Percentiles rank a stretch among this genome's conserved stretches.
Conservation (phyloP, 1,140 invertebrate species). For the Drosophila ogumai region DNA sequence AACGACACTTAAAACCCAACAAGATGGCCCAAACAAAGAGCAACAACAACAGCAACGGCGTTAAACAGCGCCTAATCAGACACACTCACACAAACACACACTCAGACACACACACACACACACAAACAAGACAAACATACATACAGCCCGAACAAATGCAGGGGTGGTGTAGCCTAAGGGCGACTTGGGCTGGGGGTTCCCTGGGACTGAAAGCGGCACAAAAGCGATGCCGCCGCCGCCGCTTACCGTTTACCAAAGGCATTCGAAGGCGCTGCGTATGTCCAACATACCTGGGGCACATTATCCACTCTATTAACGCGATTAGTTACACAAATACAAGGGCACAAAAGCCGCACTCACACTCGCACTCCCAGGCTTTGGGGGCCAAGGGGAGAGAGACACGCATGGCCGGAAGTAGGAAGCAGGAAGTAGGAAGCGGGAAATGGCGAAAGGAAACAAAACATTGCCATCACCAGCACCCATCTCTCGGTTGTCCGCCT, state of each 20-base stretch:
- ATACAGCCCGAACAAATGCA: slow-evolving; percentile 6
- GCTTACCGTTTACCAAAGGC: slow-evolving; percentile 55
- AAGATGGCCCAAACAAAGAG: slow-evolving; percentile 18
- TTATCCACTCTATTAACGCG: slow-evolving; percentile 84
- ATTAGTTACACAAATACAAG: slow-evolving; percentile 84
- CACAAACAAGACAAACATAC: slow-evolving; percentile 1
- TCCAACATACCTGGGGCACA: slow-evolving; percentile 79
- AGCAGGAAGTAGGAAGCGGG: slow-evolving; percentile 54
- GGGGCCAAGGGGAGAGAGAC: slow-evolving; percentile 18
- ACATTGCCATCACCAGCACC: slow-evolving; percentile 41
- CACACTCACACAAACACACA: slow-evolving; percentile 20
- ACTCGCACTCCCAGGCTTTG: slow-evolving; percentile 16
- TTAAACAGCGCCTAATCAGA: slow-evolving; percentile 66
- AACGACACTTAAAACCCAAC: slow-evolving; percentile 59
- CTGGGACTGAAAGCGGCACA: slow-evolving; percentile 23
- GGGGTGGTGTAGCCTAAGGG: neutral
- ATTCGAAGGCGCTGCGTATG: slow-evolving; percentile 47
- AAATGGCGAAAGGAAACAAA: slow-evolving; percentile 80
- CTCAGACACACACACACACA: slow-evolving; percentile 10
- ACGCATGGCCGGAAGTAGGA: slow-evolving; percentile 66
- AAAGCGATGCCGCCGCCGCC: slow-evolving; percentile 28
- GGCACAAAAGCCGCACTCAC: slow-evolving; percentile 55
- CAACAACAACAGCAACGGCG: slow-evolving; percentile 38
- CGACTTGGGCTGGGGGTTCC: neutral
- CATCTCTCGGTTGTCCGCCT: slow-evolving; percentile 44